Percentiles rank a stretch among this genome's conserved stretches.
Conservation (phyloP, 2,797 vertebrate genomes). For the Anisognathus igniventris region DNA sequence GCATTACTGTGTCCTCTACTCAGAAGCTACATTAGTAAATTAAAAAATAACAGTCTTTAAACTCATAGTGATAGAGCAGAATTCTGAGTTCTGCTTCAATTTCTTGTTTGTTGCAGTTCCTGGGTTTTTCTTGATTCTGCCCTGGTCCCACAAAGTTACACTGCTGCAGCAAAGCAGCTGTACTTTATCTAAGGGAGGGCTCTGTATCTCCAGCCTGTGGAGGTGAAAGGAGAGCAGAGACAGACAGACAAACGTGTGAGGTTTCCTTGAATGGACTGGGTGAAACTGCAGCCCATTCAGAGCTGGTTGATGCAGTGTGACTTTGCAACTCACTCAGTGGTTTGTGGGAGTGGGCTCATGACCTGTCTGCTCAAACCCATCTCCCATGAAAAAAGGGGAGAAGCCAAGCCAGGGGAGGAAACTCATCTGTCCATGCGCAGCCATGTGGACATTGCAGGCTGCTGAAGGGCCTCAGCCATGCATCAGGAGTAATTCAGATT, state of each 20-base stretch:
- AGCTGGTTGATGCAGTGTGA: fast-evolving
- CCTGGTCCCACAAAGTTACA: fast-evolving
- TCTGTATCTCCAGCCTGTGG: not conserved
- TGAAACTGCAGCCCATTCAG: not conserved
- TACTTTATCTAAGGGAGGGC: not conserved
- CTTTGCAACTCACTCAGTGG: not conserved
- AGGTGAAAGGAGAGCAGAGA: not conserved
- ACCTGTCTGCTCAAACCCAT: not conserved
- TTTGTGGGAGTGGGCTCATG: not conserved
- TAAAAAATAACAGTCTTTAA: not conserved
- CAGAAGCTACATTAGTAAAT: not conserved
- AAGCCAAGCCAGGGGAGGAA: not conserved
- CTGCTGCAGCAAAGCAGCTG: not conserved
- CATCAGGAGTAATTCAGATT: not conserved
- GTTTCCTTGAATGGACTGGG: not conserved
- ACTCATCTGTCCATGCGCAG: not conserved
- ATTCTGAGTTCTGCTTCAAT: not conserved
- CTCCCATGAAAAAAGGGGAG: not conserved
- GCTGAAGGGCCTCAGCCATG: not conserved
- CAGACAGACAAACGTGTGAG: fast-evolving
- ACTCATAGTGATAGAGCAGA: not conserved
- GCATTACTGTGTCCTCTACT: not conserved
- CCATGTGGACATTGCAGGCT: fast-evolving
- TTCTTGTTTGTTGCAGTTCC: not conserved
- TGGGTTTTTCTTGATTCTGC: not conserved